Percentiles rank a stretch among this genome's conserved stretches.
phyloP scores from a whole-genome alignment of 2,113 vertebrate genomes.

The Opisthocomus hoazin region DNA sequence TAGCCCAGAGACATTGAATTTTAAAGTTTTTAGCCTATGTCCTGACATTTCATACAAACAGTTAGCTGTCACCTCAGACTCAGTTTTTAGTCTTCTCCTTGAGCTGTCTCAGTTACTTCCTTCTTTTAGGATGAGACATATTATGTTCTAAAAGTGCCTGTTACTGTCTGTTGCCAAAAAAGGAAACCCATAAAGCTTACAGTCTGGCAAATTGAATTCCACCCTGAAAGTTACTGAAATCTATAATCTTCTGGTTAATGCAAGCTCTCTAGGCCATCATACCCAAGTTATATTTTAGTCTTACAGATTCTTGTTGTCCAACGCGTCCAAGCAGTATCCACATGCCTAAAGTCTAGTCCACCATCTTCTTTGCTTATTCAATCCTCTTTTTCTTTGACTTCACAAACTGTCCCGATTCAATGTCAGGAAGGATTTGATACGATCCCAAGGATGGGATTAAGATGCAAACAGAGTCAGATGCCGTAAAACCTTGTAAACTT shows the following conservation, averaged over 20 bases:
- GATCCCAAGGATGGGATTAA: too few relatives aligned
- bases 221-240: neutral
- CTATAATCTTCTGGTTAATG: neutral
- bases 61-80: neutral
- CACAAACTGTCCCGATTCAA: too few relatives aligned
- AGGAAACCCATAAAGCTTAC: neutral
- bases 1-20: neutral
- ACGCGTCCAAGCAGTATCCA: neutral
- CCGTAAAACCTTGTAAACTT: too few relatives aligned
- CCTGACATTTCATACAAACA: neutral
- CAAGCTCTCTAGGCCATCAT: neutral
- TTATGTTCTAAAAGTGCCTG: neutral
- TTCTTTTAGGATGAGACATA: neutral
- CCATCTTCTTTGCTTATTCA: neutral
- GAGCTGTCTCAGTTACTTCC: neutral
- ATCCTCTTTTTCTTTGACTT: neutral
- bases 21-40: neutral
- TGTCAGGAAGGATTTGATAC: too few relatives aligned
- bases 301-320: neutral
- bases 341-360: neutral
- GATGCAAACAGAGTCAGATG: too few relatives aligned
- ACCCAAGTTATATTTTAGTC: neutral
- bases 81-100: neutral
- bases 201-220: neutral
- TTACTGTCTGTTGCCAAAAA: neutral